phyloP scores from a whole-genome alignment of 2,888 invertebrate genomes.

The Tuta absoluta region DNA sequence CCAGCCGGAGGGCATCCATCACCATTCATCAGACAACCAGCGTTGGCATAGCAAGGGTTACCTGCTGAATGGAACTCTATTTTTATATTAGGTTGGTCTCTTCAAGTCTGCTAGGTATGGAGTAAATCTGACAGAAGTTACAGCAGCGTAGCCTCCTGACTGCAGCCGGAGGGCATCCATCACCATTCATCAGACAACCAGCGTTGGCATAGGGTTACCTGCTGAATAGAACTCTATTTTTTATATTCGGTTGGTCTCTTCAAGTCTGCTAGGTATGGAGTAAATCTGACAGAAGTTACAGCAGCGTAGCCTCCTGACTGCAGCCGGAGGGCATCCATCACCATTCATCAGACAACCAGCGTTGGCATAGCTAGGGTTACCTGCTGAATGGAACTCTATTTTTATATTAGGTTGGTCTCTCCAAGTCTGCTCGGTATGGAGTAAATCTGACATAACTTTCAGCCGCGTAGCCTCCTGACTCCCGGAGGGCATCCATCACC shows the following conservation, averaged over 20 bases:
- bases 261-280: too few relatives aligned
- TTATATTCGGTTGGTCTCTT: not conserved
- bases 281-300: constrained; percentile 12
- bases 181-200: constrained; percentile 37
- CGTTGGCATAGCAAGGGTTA: constrained; percentile 2
- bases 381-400: not conserved
- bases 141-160: constrained; percentile 11
- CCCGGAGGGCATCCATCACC: constrained; percentile 38
- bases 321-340: constrained; percentile 36
- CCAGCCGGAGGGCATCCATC: constrained; percentile 36
- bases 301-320: constrained; percentile 13
- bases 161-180: constrained; percentile 35
- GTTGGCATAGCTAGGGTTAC: constrained; percentile 2
- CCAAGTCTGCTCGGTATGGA: too few relatives aligned
- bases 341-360: constrained; percentile 36
- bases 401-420: not conserved
- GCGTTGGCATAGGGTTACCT: constrained; percentile 6
- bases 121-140: constrained; percentile 14
- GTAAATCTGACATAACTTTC: constrained; percentile 15
- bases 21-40: constrained; percentile 37
- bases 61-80: not conserved
- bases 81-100: not conserved
- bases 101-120: too few relatives aligned
- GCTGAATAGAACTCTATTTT: not conserved
- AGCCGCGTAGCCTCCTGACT: constrained; percentile 13